Base-by-base conservation (phyloP, 2,888 invertebrate species). In the Atrina japonica region DNA sequence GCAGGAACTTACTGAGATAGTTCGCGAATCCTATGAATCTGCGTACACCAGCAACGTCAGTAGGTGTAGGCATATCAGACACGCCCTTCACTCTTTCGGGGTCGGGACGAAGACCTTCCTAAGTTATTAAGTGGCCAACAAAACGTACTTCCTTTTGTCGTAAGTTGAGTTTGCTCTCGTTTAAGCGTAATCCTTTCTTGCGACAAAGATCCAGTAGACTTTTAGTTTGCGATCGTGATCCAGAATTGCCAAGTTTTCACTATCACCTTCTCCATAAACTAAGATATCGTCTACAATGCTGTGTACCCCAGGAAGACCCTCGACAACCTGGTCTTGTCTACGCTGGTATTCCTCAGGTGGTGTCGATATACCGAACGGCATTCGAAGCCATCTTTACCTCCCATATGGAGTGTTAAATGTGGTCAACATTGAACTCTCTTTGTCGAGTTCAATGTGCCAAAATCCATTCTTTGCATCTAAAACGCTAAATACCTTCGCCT, bases 221-320 rank as follows among this genome's bases (percentile, higher is more conserved):
- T 40, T 11, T 2, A 75, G 52, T 40, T 76, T 74, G 16, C 43
- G 21, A 40, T 74, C 76, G 18, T 76, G 74, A 47, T 74, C 66
- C 11, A 18, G 25, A 35, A 52, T 50, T 1, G 77, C 77, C 49
- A 66, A 67, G 40, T 59, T 29, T 23, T 47, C 45, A 18, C 64
- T 71, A 14, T 73, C 71, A 47, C 59, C 58, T 27, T 75, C 77
- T 29, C 11, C 55, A 50, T 63, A 68, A 9, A 77, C 58, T 14
- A 81, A 41, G 16, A 80, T 70, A 52, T 79, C 82, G 60, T 83
- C 80, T 27, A 76, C 70, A 6, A 83, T 73, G 25, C 61, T 55
- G 6, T 65, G 21, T 2, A 79, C 71, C 21, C 78, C 76, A 49
- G 40, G 60, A 21, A 80, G 60, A 2, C 79, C 76, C 59, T 77